Conservation (phyloP, 2,113 vertebrate species). For the Gracilinanus agilis region DNA sequence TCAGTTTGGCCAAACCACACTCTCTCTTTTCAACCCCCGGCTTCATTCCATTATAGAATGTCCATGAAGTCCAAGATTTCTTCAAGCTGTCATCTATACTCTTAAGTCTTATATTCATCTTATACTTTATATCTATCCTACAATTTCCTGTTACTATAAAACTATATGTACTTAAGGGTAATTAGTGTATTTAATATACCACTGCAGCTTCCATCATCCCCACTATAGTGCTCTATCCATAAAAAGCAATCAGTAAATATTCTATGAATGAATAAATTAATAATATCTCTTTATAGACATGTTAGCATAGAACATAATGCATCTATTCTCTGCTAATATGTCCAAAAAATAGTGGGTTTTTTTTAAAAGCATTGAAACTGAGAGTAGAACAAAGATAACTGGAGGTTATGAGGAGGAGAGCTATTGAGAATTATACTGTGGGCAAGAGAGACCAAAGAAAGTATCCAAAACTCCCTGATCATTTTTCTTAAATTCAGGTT, state of each 20-base stretch:
- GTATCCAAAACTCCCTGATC: neutral
- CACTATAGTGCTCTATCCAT: neutral
- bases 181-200: neutral
- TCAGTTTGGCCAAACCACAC: too few relatives aligned
- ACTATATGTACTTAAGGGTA: neutral
- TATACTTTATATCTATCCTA: too few relatives aligned
- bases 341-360: neutral
- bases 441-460: neutral
- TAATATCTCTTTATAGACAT: neutral
- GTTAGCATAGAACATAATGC: neutral
- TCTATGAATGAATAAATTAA: neutral
- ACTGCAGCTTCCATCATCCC: neutral
- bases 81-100: too few relatives aligned
- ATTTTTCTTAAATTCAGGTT: neutral
- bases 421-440: neutral
- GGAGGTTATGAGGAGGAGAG: neutral
- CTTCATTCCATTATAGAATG: too few relatives aligned
- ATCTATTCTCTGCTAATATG: neutral
- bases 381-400: neutral
- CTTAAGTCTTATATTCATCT: too few relatives aligned
- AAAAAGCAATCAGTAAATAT: neutral
- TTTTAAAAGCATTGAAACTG: neutral
- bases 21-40: too few relatives aligned
- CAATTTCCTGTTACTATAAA: neutral
- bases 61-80: too few relatives aligned